Percentiles rank a stretch among this genome's conserved stretches.
phyloP scores from a whole-genome alignment of 2,888 invertebrate species.

The Drosophila quasianomalipes region DNA sequence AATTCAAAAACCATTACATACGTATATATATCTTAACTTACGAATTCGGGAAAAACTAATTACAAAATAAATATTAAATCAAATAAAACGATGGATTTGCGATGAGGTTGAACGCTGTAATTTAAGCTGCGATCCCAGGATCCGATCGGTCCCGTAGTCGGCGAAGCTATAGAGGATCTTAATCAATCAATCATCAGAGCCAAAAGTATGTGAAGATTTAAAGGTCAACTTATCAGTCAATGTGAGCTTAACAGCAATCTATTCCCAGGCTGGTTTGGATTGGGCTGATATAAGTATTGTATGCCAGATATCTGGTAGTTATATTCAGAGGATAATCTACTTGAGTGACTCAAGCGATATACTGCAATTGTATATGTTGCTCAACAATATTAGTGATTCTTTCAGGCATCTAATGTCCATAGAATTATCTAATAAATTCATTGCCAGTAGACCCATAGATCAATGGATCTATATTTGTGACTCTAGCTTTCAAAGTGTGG shows the following conservation, averaged over 20 bases:
- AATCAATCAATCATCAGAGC: not conserved
- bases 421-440: not conserved
- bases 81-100: not conserved
- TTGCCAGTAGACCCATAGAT: not conserved
- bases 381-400: no score
- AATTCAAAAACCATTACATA: no score
- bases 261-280: not conserved
- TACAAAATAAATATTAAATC: not conserved
- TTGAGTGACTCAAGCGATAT: not conserved
- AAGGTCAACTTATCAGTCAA: not conserved
- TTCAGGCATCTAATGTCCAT: no score
- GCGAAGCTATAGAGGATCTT: not conserved
- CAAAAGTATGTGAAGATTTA: not conserved
- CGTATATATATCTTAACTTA: not conserved
- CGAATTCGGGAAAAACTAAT: not conserved
- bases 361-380: not conserved
- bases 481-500: not conserved
- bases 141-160: no score
- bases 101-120: not conserved
- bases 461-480: not conserved
- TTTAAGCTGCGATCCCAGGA: no score
- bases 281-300: not conserved
- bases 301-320: no score
- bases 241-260: not conserved
- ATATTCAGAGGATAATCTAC: no score